Conservation (phyloP, 37 sponge, comb jelly and placozoan species). For the Theonella swinhoei region DNA sequence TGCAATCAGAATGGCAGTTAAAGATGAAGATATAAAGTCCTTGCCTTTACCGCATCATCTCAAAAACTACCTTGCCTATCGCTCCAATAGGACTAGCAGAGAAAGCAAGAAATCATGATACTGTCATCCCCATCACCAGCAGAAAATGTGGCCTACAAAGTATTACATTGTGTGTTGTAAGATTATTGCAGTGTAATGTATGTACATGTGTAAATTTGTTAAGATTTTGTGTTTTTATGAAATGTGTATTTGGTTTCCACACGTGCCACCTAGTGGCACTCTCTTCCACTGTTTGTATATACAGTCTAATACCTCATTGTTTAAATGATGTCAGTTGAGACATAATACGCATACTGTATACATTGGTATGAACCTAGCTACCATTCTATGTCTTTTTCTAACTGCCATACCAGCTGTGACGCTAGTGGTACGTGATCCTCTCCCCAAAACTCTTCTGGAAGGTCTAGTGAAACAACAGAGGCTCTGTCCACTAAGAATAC, state of each 20-base stretch:
- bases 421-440: neutral
- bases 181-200: too few relatives aligned
- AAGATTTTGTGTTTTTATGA: too few relatives aligned
- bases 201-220: too few relatives aligned
- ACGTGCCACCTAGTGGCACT: too few relatives aligned
- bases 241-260: too few relatives aligned
- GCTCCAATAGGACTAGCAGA: neutral
- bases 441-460: constrained; percentile 53
- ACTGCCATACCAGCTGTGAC: neutral
- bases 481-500: constrained; percentile 1
- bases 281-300: too few relatives aligned
- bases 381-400: constrained; percentile 29
- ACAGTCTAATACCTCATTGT: too few relatives aligned
- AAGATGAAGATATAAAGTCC: constrained; percentile 27
- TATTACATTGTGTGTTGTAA: too few relatives aligned
- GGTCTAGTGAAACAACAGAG: constrained; percentile 2
- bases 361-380: too few relatives aligned
- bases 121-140: neutral
- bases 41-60: constrained; percentile 60
- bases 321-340: too few relatives aligned
- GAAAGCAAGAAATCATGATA: neutral
- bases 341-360: too few relatives aligned
- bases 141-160: neutral
- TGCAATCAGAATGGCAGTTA: constrained; percentile 34
- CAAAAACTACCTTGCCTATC: constrained; percentile 44